Base-by-base conservation (phyloP, 2,888 invertebrate species). In the Acleris laterana region DNA sequence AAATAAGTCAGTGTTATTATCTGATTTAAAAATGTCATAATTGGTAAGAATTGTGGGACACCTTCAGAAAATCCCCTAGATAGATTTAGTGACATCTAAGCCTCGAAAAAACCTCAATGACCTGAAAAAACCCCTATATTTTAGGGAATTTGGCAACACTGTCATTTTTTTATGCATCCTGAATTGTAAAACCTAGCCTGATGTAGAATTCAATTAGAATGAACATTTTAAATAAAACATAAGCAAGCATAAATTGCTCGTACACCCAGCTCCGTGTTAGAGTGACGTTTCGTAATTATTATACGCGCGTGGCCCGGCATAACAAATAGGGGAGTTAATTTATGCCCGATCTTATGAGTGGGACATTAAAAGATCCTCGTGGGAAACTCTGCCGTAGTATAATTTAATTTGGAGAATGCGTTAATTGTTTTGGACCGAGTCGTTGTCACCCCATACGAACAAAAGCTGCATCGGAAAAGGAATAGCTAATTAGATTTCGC, bases 261-360 rank as follows among this genome's bases (percentile, higher is more conserved):
- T 72, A 71, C 72, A 68, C 69, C 66, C 68, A 69, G 72, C 69
- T 71, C 68, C 67, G 60, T 61, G 68, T 60, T 68, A 69, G 69
- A 72, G 70, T 73, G 74, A 73, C 72, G 70, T 61, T 42, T 63
- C 72, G 71, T 70, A 73, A 74, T 75, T 75, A 72, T 70, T 72
- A 70, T 70, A 72, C 73, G 79, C 75, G 79, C 83, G 80, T 84
- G 83, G 81, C 75, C 71, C 65, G 69, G 87, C 85, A 89, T 88
- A 87, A 85, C 83, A 83, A 89, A 88, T 80, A 82, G 81, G 81
- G 70, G 69, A 77, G 77, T 82, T 87, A 84, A 89, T 85, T 87
- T 86, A 87, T 85, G 83, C 81, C 80, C 81, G 81, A 84, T 84
- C 84, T 85, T 85, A 85, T 81, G 83, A 88, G 84, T 83, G 78